Conservation (phyloP, 2,888 invertebrate species). For the Yponomeuta plumbellus region DNA sequence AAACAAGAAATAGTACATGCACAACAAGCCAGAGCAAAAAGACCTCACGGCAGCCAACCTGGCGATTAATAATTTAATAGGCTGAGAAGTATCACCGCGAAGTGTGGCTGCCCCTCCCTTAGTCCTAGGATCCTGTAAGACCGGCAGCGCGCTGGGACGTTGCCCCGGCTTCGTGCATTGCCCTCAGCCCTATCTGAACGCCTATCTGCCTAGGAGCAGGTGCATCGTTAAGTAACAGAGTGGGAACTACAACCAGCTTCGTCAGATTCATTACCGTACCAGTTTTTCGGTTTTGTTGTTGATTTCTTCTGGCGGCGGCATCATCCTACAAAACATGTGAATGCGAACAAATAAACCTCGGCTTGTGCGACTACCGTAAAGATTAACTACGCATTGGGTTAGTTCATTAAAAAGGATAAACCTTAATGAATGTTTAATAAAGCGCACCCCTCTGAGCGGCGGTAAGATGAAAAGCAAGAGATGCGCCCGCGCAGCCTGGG, state of each 20-base stretch:
- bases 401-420: slow-evolving; percentile 33
- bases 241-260: slow-evolving; percentile 11
- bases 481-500: slow-evolving; percentile 22
- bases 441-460: slow-evolving; percentile 43
- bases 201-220: slow-evolving; percentile 25
- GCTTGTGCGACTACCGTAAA: background rate
- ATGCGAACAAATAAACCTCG: background rate
- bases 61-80: background rate
- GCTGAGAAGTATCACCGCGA: background rate
- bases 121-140: slow-evolving; percentile 18
- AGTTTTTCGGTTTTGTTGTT: background rate
- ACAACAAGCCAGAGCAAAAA: background rate
- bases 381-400: slow-evolving; percentile 1
- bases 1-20: background rate
- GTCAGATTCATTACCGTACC: background rate
- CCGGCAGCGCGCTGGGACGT: slow-evolving; percentile 21
- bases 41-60: background rate
- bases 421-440: slow-evolving; percentile 61
- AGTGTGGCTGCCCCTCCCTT: slow-evolving; percentile 13
- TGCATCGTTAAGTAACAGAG: slow-evolving; percentile 37
- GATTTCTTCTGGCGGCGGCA: background rate
- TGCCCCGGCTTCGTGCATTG: slow-evolving; percentile 20
- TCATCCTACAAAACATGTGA: background rate
- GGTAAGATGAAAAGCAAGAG: slow-evolving; percentile 54
- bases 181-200: slow-evolving; percentile 15